phyloP scores from a whole-genome alignment of 2,113 vertebrate genomes.

The Gadus macrocephalus region DNA sequence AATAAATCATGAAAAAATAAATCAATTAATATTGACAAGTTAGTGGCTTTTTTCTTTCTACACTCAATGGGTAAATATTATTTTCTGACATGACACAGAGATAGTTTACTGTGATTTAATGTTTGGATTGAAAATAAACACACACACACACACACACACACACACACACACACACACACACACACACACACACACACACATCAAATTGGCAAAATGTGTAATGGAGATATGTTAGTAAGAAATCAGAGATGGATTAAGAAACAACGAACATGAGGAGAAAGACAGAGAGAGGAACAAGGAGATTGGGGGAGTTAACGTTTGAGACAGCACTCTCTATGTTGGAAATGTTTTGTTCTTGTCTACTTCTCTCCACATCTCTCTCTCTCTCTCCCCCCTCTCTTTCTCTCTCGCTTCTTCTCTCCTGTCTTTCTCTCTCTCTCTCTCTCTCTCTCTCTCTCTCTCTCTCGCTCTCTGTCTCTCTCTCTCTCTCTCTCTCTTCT shows the following conservation, averaged over 20 bases:
- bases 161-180: constrained; percentile 16
- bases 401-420: constrained; percentile 77
- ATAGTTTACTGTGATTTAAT: constrained; percentile 1
- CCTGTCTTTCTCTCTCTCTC: constrained; percentile 77
- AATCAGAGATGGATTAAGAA: neutral
- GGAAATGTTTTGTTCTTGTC: constrained; percentile 78
- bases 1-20: neutral
- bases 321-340: constrained; percentile 95
- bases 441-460: constrained; percentile 86
- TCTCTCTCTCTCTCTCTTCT: constrained; percentile 41
- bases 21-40: neutral
- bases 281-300: constrained; percentile 45
- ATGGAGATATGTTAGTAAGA: constrained; percentile 41
- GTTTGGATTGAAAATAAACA: neutral
- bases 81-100: constrained; percentile 20
- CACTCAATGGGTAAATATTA: neutral
- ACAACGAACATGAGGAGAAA: constrained; percentile 17
- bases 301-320: constrained; percentile 59
- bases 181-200: constrained; percentile 14
- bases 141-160: constrained; percentile 11
- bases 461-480: constrained; percentile 75
- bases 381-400: constrained; percentile 54
- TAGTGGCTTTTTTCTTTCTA: neutral
- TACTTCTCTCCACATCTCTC: neutral
- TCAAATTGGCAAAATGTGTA: constrained; percentile 53